These are phyloP conservation scores for Fringilla coelebs DNA, from an alignment of 2,797 vertebrate genomes.

Conservation along the genomic window DNA sequence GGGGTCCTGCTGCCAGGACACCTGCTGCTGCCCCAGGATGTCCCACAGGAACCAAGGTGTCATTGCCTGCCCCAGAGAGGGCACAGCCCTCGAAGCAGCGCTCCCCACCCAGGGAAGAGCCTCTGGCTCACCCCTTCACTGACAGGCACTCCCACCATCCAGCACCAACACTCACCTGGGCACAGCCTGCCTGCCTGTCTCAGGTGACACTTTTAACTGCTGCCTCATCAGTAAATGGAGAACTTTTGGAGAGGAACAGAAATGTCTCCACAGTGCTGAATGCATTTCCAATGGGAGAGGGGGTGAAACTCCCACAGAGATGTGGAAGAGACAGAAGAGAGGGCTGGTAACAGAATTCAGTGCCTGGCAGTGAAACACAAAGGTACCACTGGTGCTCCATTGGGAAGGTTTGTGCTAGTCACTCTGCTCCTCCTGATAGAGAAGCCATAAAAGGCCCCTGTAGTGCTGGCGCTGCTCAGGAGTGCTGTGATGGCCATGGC, in stretches of 20 bases:
- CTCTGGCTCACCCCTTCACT: not conserved
- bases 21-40: not conserved
- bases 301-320: not conserved
- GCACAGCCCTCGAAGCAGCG: not conserved
- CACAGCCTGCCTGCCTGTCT: not conserved
- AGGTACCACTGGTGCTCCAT: not conserved
- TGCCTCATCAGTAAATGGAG: not conserved
- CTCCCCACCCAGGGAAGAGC: not conserved
- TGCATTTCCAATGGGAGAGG: not conserved
- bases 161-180: no score
- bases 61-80: not conserved
- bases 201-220: not conserved
- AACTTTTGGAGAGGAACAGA: not conserved
- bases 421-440: not conserved
- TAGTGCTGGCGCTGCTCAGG: not conserved
- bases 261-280: not conserved
- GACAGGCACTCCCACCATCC: not conserved
- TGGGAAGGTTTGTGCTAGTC: not conserved
- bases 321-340: not conserved
- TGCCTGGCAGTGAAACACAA: not conserved
- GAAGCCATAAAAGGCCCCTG: not conserved
- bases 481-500: not conserved
- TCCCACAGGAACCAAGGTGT: accelerated
- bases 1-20: not conserved
- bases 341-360: not conserved